phyloP scores from a whole-genome alignment of 2,113 vertebrate species.

The Neogobius melanostomus region DNA sequence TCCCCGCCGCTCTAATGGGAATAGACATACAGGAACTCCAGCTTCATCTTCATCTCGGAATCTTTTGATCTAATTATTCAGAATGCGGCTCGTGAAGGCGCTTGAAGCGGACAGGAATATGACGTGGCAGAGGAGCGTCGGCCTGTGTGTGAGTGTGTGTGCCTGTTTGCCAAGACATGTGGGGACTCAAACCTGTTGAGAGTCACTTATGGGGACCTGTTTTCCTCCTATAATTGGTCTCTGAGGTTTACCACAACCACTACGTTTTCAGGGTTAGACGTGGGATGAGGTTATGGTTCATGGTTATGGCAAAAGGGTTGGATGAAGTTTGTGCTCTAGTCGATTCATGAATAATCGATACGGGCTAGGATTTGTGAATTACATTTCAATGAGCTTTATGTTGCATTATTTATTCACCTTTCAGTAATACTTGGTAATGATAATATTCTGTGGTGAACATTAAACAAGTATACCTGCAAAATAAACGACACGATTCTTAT shows the following conservation, averaged over 20 bases:
- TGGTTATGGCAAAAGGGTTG: too few species aligned
- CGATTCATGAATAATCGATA: too few species aligned
- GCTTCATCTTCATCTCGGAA: background rate
- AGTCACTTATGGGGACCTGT: background rate
- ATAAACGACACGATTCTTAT: too few species aligned
- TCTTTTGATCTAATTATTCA: slow-evolving; percentile 2
- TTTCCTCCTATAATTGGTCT: background rate
- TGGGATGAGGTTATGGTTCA: background rate
- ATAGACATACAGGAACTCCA: slow-evolving; percentile 2
- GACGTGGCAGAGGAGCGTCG: slow-evolving; percentile 2
- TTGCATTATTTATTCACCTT: too few species aligned
- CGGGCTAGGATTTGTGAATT: too few species aligned
- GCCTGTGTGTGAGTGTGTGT: background rate
- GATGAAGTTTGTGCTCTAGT: too few species aligned
- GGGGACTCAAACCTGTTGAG: background rate
- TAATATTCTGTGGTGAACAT: too few species aligned
- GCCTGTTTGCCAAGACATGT: background rate
- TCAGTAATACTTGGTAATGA: too few species aligned
- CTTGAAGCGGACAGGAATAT: background rate
- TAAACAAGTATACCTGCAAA: too few species aligned
- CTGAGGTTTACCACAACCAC: background rate
- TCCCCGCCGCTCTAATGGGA: background rate
- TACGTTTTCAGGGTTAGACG: background rate
- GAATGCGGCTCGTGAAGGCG: background rate
- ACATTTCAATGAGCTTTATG: too few species aligned